Percentiles rank a stretch among this genome's conserved stretches.
phyloP scores from a whole-genome alignment of 2,888 invertebrate genomes.

The Mesorhabditis sp. region DNA sequence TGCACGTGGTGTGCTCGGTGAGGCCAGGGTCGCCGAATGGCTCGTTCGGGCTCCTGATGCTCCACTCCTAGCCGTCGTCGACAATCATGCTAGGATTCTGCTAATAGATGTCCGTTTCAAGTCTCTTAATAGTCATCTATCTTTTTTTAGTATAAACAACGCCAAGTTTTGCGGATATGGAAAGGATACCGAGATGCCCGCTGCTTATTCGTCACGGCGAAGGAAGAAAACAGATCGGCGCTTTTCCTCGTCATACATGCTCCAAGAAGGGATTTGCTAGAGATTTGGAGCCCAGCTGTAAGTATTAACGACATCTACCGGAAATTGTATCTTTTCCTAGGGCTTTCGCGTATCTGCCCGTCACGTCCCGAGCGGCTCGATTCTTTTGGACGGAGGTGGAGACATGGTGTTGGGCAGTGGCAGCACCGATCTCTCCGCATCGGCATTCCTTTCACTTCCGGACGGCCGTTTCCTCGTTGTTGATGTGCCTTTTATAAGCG shows the following conservation, averaged over 20 bases:
- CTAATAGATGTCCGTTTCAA: constrained; percentile 71
- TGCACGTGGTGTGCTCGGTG: constrained; percentile 26
- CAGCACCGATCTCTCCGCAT: neutral
- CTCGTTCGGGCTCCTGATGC: constrained; percentile 14
- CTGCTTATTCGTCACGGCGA: constrained; percentile 58
- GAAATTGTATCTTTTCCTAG: no score
- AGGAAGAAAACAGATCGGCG: constrained; percentile 25
- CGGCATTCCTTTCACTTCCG: neutral
- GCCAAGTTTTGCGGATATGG: constrained; percentile 79
- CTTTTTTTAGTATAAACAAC: constrained; percentile 62
- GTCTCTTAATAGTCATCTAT: neutral
- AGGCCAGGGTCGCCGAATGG: constrained; percentile 22
- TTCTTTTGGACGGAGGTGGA: constrained; percentile 16
- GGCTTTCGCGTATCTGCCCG: constrained; percentile 5
- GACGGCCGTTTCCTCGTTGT: neutral
- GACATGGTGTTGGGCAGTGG: constrained; percentile 9
- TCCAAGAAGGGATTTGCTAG: constrained; percentile 83
- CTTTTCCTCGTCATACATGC: constrained; percentile 88
- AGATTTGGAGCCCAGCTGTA: constrained; percentile 76
- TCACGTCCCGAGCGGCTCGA: constrained; percentile 13
- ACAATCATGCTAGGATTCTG: constrained; percentile 81
- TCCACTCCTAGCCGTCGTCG: constrained; percentile 64
- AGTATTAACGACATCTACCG: constrained; percentile 66
- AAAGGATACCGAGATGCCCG: constrained; percentile 95
- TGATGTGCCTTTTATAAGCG: neutral